Conservation (phyloP, 2,113 vertebrate species). For the Monarcha castaneiventris region DNA sequence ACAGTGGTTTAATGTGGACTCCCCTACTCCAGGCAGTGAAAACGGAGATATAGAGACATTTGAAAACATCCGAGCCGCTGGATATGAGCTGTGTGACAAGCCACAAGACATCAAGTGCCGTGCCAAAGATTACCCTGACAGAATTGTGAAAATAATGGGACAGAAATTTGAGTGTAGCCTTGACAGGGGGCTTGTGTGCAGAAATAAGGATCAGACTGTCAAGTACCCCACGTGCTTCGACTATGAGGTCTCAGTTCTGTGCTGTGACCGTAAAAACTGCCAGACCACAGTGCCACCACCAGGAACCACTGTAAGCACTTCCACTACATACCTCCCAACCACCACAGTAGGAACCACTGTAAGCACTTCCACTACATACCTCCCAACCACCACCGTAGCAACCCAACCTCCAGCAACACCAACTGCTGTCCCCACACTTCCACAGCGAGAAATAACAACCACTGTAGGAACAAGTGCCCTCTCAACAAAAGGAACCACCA, state of each 20-base stretch:
- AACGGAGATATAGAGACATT: conserved; percentile 57
- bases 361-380: not conserved
- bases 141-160: not conserved
- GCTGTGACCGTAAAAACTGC: not conserved
- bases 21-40: not conserved
- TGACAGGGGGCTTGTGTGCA: conserved; percentile 20
- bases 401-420: not conserved
- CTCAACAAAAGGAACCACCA: not conserved
- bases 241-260: conserved; percentile 23
- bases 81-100: not conserved
- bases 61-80: not conserved
- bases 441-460: not conserved
- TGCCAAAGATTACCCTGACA: conserved; percentile 3
- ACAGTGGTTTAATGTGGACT: conserved; percentile 45
- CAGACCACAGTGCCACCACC: not conserved
- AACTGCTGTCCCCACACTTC: not conserved
- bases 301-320: not conserved
- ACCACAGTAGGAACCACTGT: not conserved
- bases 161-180: conserved; percentile 45
- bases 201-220: conserved; percentile 29
- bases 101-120: conserved; percentile 53
- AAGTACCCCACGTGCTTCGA: conserved; percentile 48
- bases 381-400: not conserved
- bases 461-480: too few relatives aligned
- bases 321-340: too few relatives aligned